Percentiles rank a stretch among this genome's conserved stretches.
Evolutionary conservation across 2,888 invertebrate genomes (phyloP).

Genomic region (Pilophorus perplexus): DNA sequence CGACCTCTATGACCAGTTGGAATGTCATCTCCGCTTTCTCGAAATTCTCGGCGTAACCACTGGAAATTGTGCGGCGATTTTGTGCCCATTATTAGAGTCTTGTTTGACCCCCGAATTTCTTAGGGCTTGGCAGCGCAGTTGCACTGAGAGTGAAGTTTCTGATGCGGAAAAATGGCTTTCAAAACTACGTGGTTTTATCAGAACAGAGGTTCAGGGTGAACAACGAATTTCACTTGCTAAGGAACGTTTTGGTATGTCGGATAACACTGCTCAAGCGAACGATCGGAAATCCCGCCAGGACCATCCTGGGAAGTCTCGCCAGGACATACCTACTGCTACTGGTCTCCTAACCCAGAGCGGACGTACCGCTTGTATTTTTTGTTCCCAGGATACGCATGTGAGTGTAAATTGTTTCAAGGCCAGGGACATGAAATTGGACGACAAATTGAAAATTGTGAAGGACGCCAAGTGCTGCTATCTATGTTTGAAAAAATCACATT

Average conservation of each 20-base stretch:
- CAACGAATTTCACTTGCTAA: background rate
- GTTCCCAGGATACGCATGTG: background rate
- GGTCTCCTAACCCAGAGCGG: background rate
- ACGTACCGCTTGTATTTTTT: background rate
- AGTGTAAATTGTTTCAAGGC: background rate
- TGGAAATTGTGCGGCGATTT: background rate
- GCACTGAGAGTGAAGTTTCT: background rate
- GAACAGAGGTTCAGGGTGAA: background rate
- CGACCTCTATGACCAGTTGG: background rate
- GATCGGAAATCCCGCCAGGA: background rate
- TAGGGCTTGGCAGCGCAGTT: background rate
- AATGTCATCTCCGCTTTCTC: conserved; percentile 2
- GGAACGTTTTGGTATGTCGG: background rate
- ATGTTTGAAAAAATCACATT: background rate
- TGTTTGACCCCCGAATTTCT: background rate
- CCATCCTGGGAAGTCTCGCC: background rate
- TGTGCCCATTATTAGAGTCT: background rate
- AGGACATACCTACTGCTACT: background rate
- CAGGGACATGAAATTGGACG: background rate
- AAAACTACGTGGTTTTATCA: background rate
- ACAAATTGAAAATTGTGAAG: background rate
- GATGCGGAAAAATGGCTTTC: background rate
- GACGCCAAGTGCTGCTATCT: background rate
- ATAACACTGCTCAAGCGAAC: background rate
- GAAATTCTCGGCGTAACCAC: background rate